phyloP scores from a whole-genome alignment of 1,140 invertebrate genomes.

The Bathynomus jamesi region DNA sequence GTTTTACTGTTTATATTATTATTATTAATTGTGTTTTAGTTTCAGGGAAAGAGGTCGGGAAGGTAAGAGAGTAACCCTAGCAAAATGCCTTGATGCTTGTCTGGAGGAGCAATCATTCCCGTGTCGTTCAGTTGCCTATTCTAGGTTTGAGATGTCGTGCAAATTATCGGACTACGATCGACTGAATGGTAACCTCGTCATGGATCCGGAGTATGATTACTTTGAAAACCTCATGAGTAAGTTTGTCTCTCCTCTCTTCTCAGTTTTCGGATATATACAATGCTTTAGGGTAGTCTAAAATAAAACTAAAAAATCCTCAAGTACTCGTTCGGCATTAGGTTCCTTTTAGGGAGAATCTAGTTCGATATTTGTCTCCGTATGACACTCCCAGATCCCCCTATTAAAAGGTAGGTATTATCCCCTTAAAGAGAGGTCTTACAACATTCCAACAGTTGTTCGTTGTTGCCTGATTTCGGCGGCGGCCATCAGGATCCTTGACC shows the following conservation, averaged over 20 bases:
- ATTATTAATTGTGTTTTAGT: neutral
- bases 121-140: conserved; percentile 78
- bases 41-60: conserved; percentile 9
- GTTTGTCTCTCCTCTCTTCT: conserved; percentile 42
- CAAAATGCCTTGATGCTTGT: conserved; percentile 81
- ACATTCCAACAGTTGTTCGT: too few species aligned
- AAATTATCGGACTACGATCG: conserved; percentile 76
- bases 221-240: conserved; percentile 85
- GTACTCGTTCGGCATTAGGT: too few species aligned
- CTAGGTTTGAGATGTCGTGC: conserved; percentile 71
- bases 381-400: too few species aligned
- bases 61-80: conserved; percentile 45
- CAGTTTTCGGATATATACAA: neutral
- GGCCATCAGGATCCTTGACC: too few species aligned
- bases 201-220: conserved; percentile 82
- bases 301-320: too few species aligned
- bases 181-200: conserved; percentile 74
- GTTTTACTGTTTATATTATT: too few species aligned
- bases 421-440: too few species aligned
- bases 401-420: too few species aligned
- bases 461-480: too few species aligned
- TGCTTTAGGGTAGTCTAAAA: too few species aligned
- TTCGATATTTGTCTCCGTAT: too few species aligned
- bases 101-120: conserved; percentile 73
- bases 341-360: too few species aligned